Evolutionary conservation across 2,888 invertebrate genomes (phyloP), one percentile per base, ranked within the genome.

Genomic region (Halictus ligatus): DNA sequence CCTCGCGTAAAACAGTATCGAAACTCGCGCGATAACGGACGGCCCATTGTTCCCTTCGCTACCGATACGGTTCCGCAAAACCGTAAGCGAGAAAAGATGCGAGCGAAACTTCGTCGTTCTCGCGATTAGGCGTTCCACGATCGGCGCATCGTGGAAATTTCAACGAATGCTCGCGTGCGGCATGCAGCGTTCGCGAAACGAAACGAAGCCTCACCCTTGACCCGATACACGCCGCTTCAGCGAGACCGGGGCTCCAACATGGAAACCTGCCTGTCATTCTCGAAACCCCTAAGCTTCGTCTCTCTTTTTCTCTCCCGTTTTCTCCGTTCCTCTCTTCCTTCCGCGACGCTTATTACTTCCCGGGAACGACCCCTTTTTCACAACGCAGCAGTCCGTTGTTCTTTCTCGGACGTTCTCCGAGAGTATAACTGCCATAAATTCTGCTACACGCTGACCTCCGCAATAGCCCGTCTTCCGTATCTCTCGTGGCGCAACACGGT

Each of bases 191-290:
- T 64, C 15, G 60, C 25, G 13, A 60, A 60, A 29, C 7, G 60
- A 64, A 29, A 64, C 60, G 60, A 64, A 64, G 25, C 25, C 25
- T 64, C 60, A 64, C 25, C 60, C 60, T 64, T 64, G 60, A 64
- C 60, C 60, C 60, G 29, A 64, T 29, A 64, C 60, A 64, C 60
- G 1, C 60, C 25, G 13, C 25, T 15, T 4, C 7, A 0, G 2
- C 60, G 29, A 29, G 15, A 29, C 60, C 6, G 25, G 29, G 60
- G 60, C 60, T 64, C 29, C 6, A 64, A 64, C 6, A 29, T 64
- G 25, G 7, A 64, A 29, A 29, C 15, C 13, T 29, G 15, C 60
- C 60, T 29, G 13, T 0, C 60, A 29, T 29, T 29, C 15, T 29
- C 60, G 60, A 12, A 12, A 64, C 25, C 60, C 15, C 29, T 15